A percentile compares a stretch with the other conserved stretches of the same genome.
Conservation (phyloP, 1,140 invertebrate species). For the Coboldia fuscipes region DNA sequence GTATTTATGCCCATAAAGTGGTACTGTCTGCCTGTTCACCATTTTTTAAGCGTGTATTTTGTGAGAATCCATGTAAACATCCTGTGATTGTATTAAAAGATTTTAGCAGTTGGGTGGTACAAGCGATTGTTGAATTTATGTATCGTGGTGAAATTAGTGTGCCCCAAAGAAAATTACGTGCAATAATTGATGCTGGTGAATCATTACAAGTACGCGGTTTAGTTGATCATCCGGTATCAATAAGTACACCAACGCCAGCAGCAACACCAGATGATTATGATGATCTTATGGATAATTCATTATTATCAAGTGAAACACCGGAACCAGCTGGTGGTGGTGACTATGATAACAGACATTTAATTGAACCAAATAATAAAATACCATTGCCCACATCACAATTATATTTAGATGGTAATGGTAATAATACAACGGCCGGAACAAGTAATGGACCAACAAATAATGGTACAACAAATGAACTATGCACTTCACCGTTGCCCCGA, state of each 20-base stretch:
- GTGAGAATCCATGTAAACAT: constrained; percentile 81
- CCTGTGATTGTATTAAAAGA: constrained; percentile 80
- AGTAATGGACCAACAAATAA: constrained; percentile 5
- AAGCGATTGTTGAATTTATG: constrained; percentile 80
- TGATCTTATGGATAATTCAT: constrained; percentile 12
- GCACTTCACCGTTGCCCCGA: constrained; percentile 48
- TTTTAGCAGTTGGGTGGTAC: constrained; percentile 64
- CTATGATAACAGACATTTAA: constrained; percentile 11
- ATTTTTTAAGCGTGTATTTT: constrained; percentile 72
- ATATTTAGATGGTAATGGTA: constrained; percentile 13
- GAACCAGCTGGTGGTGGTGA: constrained; percentile 4
- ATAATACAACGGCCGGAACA: constrained; percentile 7
- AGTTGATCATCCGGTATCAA: constrained; percentile 37
- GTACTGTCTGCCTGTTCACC: constrained; percentile 77
- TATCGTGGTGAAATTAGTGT: constrained; percentile 78
- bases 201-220: constrained; percentile 61
- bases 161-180: constrained; percentile 55
- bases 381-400: constrained; percentile 13
- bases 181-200: constrained; percentile 66
- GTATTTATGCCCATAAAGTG: constrained; percentile 70
- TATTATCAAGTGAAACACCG: constrained; percentile 6
- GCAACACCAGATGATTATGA: constrained; percentile 31
- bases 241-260: constrained; percentile 37
- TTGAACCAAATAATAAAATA: constrained; percentile 8
- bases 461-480: constrained; percentile 18